Evolutionary conservation across 2,888 invertebrate genomes (phyloP), one percentile per base, ranked within the genome.

Genomic region (Eumacrocentrus americanus): DNA sequence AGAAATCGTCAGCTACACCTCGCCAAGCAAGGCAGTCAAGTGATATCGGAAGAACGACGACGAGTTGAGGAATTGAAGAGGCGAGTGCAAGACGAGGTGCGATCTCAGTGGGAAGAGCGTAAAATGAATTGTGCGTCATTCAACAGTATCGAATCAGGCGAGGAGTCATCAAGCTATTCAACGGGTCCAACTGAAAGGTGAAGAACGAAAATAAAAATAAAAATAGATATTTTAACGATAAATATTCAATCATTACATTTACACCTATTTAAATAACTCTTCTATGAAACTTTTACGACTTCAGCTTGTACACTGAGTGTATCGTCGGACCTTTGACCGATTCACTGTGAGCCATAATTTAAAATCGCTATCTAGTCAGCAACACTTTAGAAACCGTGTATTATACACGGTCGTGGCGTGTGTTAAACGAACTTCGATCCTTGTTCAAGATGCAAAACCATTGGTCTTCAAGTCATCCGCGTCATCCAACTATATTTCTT

Each of bases 21-120:
- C 75, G 93, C 92, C 65, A 92, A 94, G 81, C 94, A 95, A 89
- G 95, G 95, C 93, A 92, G 92, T 70, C 91, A 92, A 84, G 92
- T 95, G 64, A 94, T 95, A 72, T 94, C 95, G 76, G 91, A 95
- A 76, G 95, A 95, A 81, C 85, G 94, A 37, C 89, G 93, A 69
- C 88, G 95, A 72, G 92, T 95, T 68, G 87, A 89, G 62, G 94
- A 94, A 73, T 81, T 95, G 57, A 94, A 95, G 75, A 87, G 92
- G 68, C 85, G 91, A 47, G 93, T 91, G 0, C 94, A 95, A 73
- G 91, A 94, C 77, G 95, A 95, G 81, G 95, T 94, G 2, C 89
- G 91, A 66, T 91, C 90, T 16, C 89, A 94, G 68, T 96, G 95
- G 92, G 92, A 94, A 64, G 85, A 85, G 60, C 81, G 86, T 64